Evolutionary conservation across 2,888 invertebrate genomes (phyloP).

Genomic region (Troglohyphantes excavatus): DNA sequence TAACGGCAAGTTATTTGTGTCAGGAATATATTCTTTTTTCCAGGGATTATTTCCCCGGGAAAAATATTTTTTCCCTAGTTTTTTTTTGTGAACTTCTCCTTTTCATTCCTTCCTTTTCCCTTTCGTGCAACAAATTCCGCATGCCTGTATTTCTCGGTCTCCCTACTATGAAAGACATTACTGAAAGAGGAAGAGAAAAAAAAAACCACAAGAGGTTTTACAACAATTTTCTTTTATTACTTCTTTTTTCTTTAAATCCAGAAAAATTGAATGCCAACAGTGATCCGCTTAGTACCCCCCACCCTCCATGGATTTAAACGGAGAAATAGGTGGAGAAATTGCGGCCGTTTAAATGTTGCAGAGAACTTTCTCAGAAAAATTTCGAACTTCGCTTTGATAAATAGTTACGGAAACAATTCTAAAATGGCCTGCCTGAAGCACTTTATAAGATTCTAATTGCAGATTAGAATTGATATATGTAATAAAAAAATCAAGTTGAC

Average conservation of each 20-base stretch:
- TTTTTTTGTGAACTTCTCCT: not conserved
- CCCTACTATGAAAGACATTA: not conserved
- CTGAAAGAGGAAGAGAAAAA: not conserved
- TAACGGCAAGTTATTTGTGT: constrained; percentile 18
- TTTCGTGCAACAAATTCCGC: not conserved
- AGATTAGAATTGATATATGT: not conserved
- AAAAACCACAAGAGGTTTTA: not conserved
- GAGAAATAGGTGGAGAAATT: too few relatives aligned
- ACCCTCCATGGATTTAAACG: not conserved
- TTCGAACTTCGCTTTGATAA: too few relatives aligned
- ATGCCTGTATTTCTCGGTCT: not conserved
- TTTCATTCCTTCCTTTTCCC: not conserved
- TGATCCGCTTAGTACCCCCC: not conserved
- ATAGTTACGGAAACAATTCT: not conserved
- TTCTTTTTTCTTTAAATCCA: not conserved
- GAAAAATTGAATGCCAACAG: not conserved
- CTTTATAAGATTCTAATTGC: not conserved
- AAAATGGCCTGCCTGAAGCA: not conserved
- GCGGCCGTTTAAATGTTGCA: not conserved
- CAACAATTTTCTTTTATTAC: not conserved
- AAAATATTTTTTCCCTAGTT: not conserved
- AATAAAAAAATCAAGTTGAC: too few relatives aligned
- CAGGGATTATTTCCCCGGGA: constrained; percentile 22
- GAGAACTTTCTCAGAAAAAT: too few relatives aligned
- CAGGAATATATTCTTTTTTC: constrained; percentile 11